phyloP scores from a whole-genome alignment of 1,140 invertebrate genomes.

The Drosophila busckii region DNA sequence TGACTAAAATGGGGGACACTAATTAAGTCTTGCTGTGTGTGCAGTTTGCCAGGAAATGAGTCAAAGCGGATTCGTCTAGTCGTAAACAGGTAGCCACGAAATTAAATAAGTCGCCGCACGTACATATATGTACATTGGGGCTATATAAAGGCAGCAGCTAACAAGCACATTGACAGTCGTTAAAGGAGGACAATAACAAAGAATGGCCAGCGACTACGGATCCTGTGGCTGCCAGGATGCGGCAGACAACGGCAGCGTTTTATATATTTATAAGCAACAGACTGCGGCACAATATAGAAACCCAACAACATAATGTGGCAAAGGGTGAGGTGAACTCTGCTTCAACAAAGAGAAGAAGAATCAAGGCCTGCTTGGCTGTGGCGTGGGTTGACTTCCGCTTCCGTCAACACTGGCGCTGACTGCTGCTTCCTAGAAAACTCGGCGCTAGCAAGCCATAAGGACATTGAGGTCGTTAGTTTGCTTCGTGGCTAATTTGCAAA shows the following conservation, averaged over 20 bases:
- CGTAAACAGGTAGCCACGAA: too few relatives aligned
- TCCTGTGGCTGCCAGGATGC: slow-evolving; percentile 8
- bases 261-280: slow-evolving; percentile 36
- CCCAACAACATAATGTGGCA: slow-evolving; percentile 14
- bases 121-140: slow-evolving; percentile 7
- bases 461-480: slow-evolving; percentile 40
- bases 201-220: not conserved
- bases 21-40: too few relatives aligned
- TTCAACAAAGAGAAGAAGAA: slow-evolving; percentile 16
- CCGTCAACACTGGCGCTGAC: slow-evolving; percentile 21
- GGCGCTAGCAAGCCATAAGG: not conserved
- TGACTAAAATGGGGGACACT: too few relatives aligned
- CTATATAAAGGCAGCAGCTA: too few relatives aligned
- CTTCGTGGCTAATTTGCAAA: slow-evolving; percentile 66
- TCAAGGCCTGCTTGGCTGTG: not conserved
- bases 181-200: slow-evolving; percentile 23
- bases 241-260: slow-evolving; percentile 20
- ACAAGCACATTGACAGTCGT: slow-evolving; percentile 37
- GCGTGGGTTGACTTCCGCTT: slow-evolving; percentile 30
- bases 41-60: too few relatives aligned
- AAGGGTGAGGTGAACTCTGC: slow-evolving; percentile 34
- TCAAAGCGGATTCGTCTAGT: too few relatives aligned
- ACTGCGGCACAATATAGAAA: slow-evolving; percentile 1
- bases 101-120: slow-evolving; percentile 21
- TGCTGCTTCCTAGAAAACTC: slow-evolving; percentile 20